Conservation (phyloP, 1,140 invertebrate species). For the Ridgeia piscesae region DNA sequence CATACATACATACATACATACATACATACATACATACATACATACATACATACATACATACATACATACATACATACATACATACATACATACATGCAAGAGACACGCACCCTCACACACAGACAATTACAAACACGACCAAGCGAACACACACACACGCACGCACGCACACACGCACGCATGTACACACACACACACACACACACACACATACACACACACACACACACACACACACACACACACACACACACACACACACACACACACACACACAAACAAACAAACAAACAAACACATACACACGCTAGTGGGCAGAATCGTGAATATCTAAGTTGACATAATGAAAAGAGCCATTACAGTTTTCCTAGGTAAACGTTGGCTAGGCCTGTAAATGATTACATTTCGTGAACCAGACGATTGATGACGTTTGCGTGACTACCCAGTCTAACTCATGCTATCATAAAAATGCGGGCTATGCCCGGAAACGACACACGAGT, state of each 20-base stretch:
- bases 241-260: too few species aligned
- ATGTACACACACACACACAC: neutral
- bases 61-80: conserved; percentile 23
- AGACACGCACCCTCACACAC: neutral
- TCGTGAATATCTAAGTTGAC: too few species aligned
- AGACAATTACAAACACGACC: neutral
- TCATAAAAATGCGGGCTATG: too few species aligned
- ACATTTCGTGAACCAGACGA: too few species aligned
- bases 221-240: neutral
- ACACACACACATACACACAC: neutral
- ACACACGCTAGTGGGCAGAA: neutral
- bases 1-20: conserved; percentile 7
- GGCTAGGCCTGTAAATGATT: too few species aligned
- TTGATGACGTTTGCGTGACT: too few species aligned
- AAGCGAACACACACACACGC: conserved; percentile 17
- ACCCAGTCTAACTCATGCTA: too few species aligned
- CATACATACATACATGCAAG: too few species aligned
- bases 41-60: conserved; percentile 23
- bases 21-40: conserved; percentile 9
- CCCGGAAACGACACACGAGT: too few species aligned
- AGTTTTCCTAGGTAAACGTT: too few species aligned
- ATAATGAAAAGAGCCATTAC: too few species aligned
- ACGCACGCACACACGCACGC: neutral
- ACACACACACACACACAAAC: neutral
- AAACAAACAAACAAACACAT: neutral